Evolutionary conservation across 2,113 vertebrate species (phyloP), one percentile per base, ranked within the genome.

Genomic region (Indicator maculatus): DNA sequence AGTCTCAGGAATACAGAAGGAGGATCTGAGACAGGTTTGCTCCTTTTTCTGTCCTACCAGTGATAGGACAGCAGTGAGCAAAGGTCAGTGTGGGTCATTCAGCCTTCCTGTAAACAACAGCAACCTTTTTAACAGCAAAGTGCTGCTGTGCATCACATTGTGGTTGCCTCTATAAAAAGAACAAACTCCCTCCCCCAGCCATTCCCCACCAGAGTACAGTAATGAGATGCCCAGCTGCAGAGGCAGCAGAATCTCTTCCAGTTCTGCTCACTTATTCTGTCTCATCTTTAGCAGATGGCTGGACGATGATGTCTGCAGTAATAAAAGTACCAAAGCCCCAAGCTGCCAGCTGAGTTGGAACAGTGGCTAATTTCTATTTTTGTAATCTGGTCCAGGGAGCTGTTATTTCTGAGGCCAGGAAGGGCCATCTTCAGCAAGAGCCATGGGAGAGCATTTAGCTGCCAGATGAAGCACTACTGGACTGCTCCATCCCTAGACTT

Each of bases 201-300:
- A 53, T 89, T 93, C 67, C 72, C 41, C 83, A 86, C 67, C 73
- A 86, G 79, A 91, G 75, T 93, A 93, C 76, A 95, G 76, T 95
- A 96, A 96, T 95, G 92, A 96, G 88, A 93, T 92, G 83, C 53
- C 90, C 96, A 96, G 88, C 90, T 96, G 93, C 92, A 95, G 41
- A 95, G 83, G 76, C 88, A 96, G 96, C 93, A 96, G 93, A 93
- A 92, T 83, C 76, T 75, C 64, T 95, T 93, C 95, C 95, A 94
- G 79, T 92, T 88, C 73, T 91, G 33, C 79, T 86, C 76, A 33
- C 60, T 96, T 95, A 93, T 94, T 96, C 92, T 91, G 90, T 88
- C 88, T 96, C 95, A 95, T 96, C 95, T 96, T 96, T 83, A 95
- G 76, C 96, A 96, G 95, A 96, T 94, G 93, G 83, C 80, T 92